phyloP scores from a whole-genome alignment of 2,113 vertebrate species.

The Mus pahari region DNA sequence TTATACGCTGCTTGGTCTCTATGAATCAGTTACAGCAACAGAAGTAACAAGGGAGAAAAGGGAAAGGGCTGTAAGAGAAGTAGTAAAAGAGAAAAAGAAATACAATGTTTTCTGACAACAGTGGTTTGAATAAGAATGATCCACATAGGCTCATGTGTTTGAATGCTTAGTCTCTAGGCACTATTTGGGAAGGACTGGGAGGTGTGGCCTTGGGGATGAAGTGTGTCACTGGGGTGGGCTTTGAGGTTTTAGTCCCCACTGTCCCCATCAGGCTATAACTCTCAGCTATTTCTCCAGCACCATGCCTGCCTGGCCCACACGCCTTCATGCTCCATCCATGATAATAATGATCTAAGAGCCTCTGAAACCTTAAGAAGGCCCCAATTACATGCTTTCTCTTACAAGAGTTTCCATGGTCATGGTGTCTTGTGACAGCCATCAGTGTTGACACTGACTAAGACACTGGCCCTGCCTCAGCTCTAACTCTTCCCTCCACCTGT shows the following conservation, averaged over 20 bases:
- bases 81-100: neutral
- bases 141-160: neutral
- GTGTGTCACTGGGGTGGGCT: neutral
- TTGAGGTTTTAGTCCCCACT: neutral
- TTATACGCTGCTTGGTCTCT: neutral
- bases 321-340: neutral
- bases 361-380: neutral
- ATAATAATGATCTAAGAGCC: neutral
- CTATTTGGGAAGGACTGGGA: neutral
- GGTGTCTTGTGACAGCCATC: neutral
- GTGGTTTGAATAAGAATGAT: neutral
- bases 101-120: neutral
- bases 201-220: neutral
- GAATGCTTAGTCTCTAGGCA: neutral
- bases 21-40: neutral
- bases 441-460: neutral
- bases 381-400: neutral
- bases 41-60: neutral
- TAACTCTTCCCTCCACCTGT: too few relatives aligned
- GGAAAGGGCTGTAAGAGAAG: neutral
- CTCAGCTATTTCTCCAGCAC: neutral
- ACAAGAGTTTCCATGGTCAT: too few relatives aligned
- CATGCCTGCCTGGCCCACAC: neutral
- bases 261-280: neutral
- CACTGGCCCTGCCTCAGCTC: too few relatives aligned